Base-by-base conservation (phyloP, 2,888 invertebrate species). In the Frankliniella fusca region DNA sequence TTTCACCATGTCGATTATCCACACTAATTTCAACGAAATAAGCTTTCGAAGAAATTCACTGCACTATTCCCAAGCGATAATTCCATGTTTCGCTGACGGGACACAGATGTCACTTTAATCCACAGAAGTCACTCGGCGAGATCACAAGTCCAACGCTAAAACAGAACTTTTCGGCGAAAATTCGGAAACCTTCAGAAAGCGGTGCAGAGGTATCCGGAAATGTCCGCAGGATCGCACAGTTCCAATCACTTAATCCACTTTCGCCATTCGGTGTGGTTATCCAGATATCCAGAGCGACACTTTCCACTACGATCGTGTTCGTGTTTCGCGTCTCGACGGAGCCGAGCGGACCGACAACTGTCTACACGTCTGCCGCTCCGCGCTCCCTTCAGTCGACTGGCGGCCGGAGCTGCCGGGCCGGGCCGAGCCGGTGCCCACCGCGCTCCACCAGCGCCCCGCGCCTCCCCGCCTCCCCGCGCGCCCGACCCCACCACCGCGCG, bases 401-500 rank as follows among this genome's bases (percentile, higher is more conserved):
- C 54, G 5, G 54, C 38, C 38, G 38, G 38, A 61, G 61, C 70
- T 27, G 70, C 70, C 70, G 70, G 27, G 70, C 70, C 70, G 70
- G 70, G 27, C 12, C 70, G 27, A 76, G 70, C 70, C 70, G 70
- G 70, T 61, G 70, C 70, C 70, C 70, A 27, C 70, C 70, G 70
- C 27, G 70, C 70, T 61, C 79, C 81, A 48, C 20, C 81, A 80
- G 20, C 50, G n/a, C 20, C 61, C 15, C 61, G 38, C 38, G 18
- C 61, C 61, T 61, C n/a, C 80, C 48, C 28, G 9, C 82, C 81
- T 70, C 83, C 81, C 81, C 93, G 92, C 87, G 95, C 95, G 84
- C 92, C 93, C 92, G 93, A 94, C 83, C 93, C 91, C 85, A 84
- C 81, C 82, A 83, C 84, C 80, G 82, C 83, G 81, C 83, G 65